phyloP scores from a whole-genome alignment of 2,113 vertebrate species.

The Odocoileus virginianus region DNA sequence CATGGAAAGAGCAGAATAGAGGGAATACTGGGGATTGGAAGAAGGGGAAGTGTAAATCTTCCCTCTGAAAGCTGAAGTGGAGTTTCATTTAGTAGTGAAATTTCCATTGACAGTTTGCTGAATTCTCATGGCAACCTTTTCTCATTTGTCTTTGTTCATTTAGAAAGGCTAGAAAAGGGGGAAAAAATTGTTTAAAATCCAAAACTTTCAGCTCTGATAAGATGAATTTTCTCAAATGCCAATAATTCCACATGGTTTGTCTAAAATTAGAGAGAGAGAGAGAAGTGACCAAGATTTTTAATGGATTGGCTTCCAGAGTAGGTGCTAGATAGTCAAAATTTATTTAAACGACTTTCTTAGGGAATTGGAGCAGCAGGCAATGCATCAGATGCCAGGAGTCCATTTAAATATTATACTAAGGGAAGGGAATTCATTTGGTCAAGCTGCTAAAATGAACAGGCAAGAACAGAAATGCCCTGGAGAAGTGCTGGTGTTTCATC shows the following conservation, averaged over 20 bases:
- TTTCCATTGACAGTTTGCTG: not conserved
- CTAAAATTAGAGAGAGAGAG: slow-evolving; percentile 68
- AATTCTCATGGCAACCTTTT: slow-evolving; percentile 1
- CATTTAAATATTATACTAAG: slow-evolving; percentile 71
- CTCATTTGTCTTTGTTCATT: slow-evolving; percentile 51
- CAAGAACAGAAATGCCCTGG: slow-evolving; percentile 70
- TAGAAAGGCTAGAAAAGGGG: not conserved
- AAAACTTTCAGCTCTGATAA: slow-evolving; percentile 58
- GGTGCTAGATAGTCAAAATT: slow-evolving; percentile 66
- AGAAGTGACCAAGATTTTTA: slow-evolving; percentile 64
- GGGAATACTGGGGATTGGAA: not conserved
- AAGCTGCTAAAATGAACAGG: slow-evolving; percentile 73
- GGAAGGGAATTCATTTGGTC: slow-evolving; percentile 72
- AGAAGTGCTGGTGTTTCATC: slow-evolving; percentile 68
- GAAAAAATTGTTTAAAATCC: slow-evolving; percentile 47
- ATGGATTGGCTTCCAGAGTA: slow-evolving; percentile 67
- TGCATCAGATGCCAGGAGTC: slow-evolving; percentile 68
- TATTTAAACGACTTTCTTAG: slow-evolving; percentile 66
- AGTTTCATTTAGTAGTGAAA: not conserved
- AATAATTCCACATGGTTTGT: slow-evolving; percentile 67
- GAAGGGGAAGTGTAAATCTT: not conserved
- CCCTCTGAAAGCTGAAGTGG: not conserved
- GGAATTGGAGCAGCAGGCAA: slow-evolving; percentile 65
- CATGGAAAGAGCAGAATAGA: not conserved
- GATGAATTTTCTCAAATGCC: slow-evolving; percentile 59